Conservation (phyloP, 2,113 vertebrate species). For the Gasterosteus aculeatus region DNA sequence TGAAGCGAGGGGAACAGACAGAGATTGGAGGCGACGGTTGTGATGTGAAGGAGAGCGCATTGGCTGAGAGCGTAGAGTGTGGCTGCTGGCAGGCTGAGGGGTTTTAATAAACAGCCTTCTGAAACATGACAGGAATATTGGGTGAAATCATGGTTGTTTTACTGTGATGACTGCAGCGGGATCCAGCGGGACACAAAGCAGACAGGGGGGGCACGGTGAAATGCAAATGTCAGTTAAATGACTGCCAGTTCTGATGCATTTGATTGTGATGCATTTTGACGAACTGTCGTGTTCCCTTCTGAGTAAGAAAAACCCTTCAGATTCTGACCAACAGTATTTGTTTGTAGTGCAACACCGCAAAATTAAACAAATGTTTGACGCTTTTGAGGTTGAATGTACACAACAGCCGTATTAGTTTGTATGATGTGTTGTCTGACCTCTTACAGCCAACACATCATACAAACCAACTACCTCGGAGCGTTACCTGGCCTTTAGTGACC, state of each 20-base stretch:
- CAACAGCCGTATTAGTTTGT: neutral
- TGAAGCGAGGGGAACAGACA: constrained; percentile 56
- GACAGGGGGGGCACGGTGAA: constrained; percentile 28
- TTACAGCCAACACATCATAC: neutral
- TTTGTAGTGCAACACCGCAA: neutral
- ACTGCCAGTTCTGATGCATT: constrained; percentile 35
- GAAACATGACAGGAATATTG: constrained; percentile 78
- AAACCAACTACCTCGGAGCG: neutral
- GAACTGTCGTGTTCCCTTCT: neutral
- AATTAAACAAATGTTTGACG: neutral
- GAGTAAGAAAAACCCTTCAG: neutral
- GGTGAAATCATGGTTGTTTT: constrained; percentile 70
- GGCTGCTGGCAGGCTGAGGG: constrained; percentile 58
- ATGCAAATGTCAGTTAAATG: constrained; percentile 21
- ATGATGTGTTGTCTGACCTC: no score
- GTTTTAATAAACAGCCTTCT: constrained; percentile 73
- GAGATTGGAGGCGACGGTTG: constrained; percentile 67
- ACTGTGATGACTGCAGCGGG: constrained; percentile 57
- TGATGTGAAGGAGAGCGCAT: constrained; percentile 61
- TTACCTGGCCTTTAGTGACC: neutral
- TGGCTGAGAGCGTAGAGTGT: constrained; percentile 42
- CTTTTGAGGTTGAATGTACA: neutral
- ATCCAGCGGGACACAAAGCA: constrained; percentile 33
- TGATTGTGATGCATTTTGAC: constrained; percentile 31
- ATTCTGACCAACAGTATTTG: neutral